These are phyloP conservation scores for Apodemus agrarius DNA, from an alignment of 2,797 vertebrate species.

Conservation along the genomic window DNA sequence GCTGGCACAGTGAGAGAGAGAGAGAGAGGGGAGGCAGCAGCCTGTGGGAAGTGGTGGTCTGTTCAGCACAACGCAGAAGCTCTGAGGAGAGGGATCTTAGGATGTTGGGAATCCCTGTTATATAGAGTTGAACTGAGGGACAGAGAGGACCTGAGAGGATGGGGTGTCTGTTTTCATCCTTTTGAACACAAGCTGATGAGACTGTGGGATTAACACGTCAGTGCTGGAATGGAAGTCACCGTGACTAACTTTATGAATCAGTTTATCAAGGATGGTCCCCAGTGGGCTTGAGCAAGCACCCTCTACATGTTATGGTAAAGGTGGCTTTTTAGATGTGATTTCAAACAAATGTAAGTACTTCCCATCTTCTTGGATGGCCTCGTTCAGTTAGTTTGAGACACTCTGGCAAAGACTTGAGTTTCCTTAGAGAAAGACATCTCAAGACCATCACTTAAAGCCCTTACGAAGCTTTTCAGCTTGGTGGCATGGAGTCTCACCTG, in stretches of 20 bases:
- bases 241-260: neutral
- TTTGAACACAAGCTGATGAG: neutral
- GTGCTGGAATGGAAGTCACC: neutral
- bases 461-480: no score
- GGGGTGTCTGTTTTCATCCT: neutral
- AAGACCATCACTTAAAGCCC: neutral
- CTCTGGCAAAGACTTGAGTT: neutral
- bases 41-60: neutral
- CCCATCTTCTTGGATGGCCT: neutral
- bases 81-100: neutral
- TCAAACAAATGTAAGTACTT: neutral
- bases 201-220: neutral
- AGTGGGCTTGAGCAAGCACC: neutral
- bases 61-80: neutral
- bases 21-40: no score
- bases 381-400: neutral
- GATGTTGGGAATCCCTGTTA: neutral
- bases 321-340: neutral
- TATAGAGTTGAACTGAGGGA: neutral
- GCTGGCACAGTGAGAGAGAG: neutral
- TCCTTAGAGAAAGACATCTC: neutral
- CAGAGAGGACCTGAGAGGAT: neutral
- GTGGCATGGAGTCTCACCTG: neutral
- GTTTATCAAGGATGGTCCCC: neutral
- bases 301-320: neutral